Conservation (phyloP, 2,113 vertebrate genomes). For the Solea solea region DNA sequence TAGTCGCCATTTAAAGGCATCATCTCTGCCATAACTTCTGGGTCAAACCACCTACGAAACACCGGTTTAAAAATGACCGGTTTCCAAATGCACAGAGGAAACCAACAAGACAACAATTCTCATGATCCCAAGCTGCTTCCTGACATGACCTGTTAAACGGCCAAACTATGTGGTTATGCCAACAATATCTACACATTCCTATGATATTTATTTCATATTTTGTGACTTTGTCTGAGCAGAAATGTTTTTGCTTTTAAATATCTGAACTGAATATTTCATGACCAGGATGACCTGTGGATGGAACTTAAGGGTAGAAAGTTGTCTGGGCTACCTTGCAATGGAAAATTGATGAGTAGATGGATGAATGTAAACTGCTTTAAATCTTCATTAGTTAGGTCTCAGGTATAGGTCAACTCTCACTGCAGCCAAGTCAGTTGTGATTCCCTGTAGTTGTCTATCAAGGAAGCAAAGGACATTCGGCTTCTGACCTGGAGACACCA, state of each 20-base stretch:
- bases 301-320: not conserved
- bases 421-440: conserved; percentile 11
- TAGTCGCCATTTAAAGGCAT: no score
- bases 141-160: no score
- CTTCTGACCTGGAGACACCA: conserved; percentile 18
- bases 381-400: conserved; percentile 2
- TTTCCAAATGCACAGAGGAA: no score
- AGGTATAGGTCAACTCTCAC: not conserved
- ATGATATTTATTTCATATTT: not conserved
- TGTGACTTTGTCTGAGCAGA: not conserved
- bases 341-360: not conserved
- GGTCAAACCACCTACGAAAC: no score
- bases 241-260: not conserved
- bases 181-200: not conserved
- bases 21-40: no score
- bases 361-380: not conserved
- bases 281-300: not conserved
- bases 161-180: no score
- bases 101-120: no score
- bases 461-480: not conserved
- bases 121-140: no score
- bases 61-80: no score
- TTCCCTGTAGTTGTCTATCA: conserved; percentile 11
- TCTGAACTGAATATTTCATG: not conserved
- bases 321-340: not conserved